Base-by-base conservation (phyloP, 2,888 invertebrate species). In the Sarcophaga rosellei region DNA sequence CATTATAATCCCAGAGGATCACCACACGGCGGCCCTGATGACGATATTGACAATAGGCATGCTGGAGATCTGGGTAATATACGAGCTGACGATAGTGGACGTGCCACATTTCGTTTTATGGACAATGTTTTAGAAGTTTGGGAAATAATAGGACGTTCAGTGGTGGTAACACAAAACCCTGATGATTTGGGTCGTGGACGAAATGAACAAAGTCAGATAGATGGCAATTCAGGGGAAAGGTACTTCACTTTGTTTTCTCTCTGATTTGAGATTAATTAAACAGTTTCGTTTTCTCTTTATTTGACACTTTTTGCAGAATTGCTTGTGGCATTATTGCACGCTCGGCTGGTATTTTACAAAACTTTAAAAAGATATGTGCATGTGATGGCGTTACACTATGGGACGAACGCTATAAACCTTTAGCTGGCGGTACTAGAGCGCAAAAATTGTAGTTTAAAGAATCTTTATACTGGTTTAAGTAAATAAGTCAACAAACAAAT, bases 351-450 rank as follows among this genome's bases (percentile, higher is more conserved):
- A 94, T 98, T 11, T 96, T 97, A 91, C 95, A 97, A 92, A 98
- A 98, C 92, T 95, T 96, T 1, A 98, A 98, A 91, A 95, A 96
- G 15, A 96, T 98, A 77, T 98, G 98, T 93, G 96, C 97, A 1
- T 98, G 98, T 93, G 98, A 98, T 94, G 98, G 98, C 0, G 95
- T 97, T 0, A 96, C 97, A 0, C 94, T 98, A 12, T 98, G 98
- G 98, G 97, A 98, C 91, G 98, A 98, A 93, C 94, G 95, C 68
- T 94, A 95, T 85, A 94, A 94, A 69, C 95, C 95, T 4, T 68
- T 91, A 57, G 93, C 92, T 1, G 93, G 93, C 35, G 91, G 91
- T 4, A 87, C 88, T 15, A 90, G 93, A 11, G 85, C 90, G 0
- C 90, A 90, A 79, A 91, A 91, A 81, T 83, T 90, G 0, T 91